These are phyloP conservation scores for Sciaenops ocellatus DNA, from an alignment of 2,797 vertebrate genomes.

Conservation along the genomic window DNA sequence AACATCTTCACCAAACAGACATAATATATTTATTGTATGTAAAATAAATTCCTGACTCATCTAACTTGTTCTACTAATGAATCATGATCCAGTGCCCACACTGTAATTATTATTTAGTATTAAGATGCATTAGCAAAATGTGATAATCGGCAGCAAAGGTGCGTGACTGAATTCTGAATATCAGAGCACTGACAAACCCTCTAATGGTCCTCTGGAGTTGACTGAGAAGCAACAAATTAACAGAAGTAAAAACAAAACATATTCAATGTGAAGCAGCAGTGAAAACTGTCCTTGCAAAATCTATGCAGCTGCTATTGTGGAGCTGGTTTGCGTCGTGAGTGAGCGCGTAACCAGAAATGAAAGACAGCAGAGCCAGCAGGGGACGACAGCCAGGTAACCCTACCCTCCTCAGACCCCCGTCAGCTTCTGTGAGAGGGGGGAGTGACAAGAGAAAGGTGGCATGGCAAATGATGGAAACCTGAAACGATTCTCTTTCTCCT, in stretches of 20 bases:
- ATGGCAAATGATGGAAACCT: conserved; percentile 71
- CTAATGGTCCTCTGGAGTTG: background rate
- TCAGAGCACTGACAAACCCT: background rate
- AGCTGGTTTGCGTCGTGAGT: conserved; percentile 7
- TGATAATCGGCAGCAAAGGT: conserved; percentile 36
- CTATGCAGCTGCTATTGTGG: background rate
- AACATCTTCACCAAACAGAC: conserved; percentile 27
- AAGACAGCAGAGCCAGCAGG: conserved; percentile 58
- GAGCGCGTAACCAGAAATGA: conserved; percentile 55
- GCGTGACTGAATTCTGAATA: conserved; percentile 9
- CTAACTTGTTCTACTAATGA: conserved; percentile 39
- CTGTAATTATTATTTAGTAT: conserved; percentile 50
- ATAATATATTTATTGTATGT: conserved; percentile 36
- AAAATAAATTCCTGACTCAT: conserved; percentile 57
- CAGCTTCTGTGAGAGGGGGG: conserved; percentile 60
- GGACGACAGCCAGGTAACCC: conserved; percentile 73
- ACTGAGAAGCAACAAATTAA: background rate
- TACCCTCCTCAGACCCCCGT: conserved; percentile 72
- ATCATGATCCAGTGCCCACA: conserved; percentile 51
- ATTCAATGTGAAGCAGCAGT: background rate
- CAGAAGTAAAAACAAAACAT: background rate
- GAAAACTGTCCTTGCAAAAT: conserved; percentile 27
- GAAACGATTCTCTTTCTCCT: conserved; percentile 73
- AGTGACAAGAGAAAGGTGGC: conserved; percentile 66
- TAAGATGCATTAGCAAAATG: conserved; percentile 56